These are phyloP conservation scores for Lepidonotus clava DNA, from an alignment of 2,888 invertebrate species.

Conservation along the genomic window DNA sequence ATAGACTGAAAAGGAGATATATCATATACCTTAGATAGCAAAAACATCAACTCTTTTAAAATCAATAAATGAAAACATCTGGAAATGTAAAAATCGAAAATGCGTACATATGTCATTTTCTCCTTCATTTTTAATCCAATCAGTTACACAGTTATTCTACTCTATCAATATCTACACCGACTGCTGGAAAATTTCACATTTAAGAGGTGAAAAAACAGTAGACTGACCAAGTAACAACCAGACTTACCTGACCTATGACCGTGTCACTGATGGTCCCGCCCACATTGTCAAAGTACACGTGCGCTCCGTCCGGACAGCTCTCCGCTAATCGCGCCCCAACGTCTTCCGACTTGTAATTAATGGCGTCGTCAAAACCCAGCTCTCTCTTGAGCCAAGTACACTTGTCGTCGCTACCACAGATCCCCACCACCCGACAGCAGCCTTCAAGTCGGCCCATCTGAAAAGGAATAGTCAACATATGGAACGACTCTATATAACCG, in stretches of 20 bases:
- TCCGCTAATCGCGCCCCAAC: constrained; percentile 70
- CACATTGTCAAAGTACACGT: constrained; percentile 81
- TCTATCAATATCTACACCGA: background rate
- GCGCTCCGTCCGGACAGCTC: constrained; percentile 77
- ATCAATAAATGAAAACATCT: no score
- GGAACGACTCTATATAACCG: no score
- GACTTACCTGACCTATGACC: constrained; percentile 79
- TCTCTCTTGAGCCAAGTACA: constrained; percentile 74
- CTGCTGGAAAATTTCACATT: background rate
- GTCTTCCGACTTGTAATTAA: constrained; percentile 79
- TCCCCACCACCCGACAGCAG: constrained; percentile 78
- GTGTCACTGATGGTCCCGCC: constrained; percentile 79
- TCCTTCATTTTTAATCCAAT: no score
- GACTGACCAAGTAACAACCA: background rate
- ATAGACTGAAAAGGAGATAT: background rate
- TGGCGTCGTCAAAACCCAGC: constrained; percentile 77
- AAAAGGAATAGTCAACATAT: no score
- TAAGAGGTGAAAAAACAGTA: background rate
- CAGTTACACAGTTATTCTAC: no score
- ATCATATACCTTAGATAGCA: no score
- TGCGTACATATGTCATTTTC: no score
- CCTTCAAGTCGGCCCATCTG: constrained; percentile 77
- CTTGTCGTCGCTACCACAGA: constrained; percentile 79
- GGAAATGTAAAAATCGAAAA: no score
- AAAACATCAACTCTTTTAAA: no score